Conservation (phyloP, 2,888 invertebrate species). For the Argyresthia albistria region DNA sequence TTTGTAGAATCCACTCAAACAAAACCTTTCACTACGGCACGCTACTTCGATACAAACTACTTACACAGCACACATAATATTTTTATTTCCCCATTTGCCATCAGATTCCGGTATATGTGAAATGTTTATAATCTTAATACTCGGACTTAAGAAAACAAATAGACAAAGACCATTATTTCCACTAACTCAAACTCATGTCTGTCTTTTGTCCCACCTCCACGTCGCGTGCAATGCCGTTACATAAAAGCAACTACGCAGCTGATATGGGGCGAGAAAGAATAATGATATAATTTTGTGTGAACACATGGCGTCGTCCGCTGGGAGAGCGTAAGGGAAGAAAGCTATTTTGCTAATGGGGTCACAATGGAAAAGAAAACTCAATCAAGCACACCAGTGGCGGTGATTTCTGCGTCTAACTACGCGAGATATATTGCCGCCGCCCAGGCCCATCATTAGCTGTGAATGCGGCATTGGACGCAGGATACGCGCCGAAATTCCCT, state of each 20-base stretch:
- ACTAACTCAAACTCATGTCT: no score
- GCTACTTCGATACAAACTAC: no score
- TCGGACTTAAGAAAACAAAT: no score
- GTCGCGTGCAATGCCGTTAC: no score
- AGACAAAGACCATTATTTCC: no score
- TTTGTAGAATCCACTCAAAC: no score
- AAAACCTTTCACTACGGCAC: no score
- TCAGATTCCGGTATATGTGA: no score
- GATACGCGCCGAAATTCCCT: conserved; percentile 34
- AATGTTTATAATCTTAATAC: no score
- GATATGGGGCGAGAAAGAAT: conserved; percentile 28
- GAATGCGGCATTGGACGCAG: conserved; percentile 39
- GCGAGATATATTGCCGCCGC: conserved; percentile 57
- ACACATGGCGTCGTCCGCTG: conserved; percentile 46
- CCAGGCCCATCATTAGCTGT: conserved; percentile 53
- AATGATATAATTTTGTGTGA: conserved; percentile 57
- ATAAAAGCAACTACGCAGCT: not conserved
- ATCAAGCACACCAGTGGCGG: conserved; percentile 62
- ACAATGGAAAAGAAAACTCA: conserved; percentile 68
- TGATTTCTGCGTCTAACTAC: conserved; percentile 68
- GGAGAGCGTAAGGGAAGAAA: conserved; percentile 42
- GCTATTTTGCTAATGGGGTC: conserved; percentile 65
- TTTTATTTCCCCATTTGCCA: no score
- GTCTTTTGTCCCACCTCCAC: no score
- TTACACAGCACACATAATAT: no score